Evolutionary conservation across 2,888 invertebrate genomes (phyloP).

Genomic region (Caenorhabditis drosophilae): DNA sequence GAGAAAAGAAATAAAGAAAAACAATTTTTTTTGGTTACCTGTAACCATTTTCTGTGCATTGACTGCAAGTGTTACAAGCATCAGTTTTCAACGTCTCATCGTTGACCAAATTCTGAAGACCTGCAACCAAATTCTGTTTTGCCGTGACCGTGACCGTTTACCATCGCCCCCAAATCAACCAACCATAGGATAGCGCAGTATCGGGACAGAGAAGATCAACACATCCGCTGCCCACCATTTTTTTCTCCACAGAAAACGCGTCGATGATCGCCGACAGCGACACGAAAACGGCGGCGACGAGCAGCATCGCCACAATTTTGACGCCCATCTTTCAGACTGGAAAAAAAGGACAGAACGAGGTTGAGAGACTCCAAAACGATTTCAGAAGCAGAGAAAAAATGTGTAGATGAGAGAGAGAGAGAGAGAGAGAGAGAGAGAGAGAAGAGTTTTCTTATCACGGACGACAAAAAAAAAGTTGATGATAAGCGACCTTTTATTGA

Average conservation of each 20-base stretch:
- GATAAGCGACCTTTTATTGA: no score
- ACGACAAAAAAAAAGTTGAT: no score
- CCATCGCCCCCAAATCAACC: background rate
- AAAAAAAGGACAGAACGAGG: no score
- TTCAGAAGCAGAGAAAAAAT: no score
- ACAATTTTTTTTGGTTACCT: no score
- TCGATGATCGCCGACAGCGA: constrained; percentile 20
- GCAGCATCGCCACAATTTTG: no score
- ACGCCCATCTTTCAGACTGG: no score
- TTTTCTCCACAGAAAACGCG: constrained; percentile 41
- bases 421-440: no score
- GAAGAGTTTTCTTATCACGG: no score
- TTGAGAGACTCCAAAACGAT: no score
- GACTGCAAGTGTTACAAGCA: constrained; percentile 55
- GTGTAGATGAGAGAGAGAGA: no score
- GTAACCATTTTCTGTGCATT: constrained; percentile 61
- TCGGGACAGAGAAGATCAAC: constrained; percentile 51
- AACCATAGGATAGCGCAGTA: constrained; percentile 43
- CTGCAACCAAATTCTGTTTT: constrained; percentile 5
- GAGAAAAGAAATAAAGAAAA: no score
- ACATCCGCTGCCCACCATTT: constrained; percentile 39
- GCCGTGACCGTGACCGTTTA: background rate
- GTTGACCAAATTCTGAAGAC: constrained; percentile 46
- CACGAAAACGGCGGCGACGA: constrained; percentile 18
- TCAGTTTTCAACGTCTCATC: constrained; percentile 51